These are phyloP conservation scores for Caenorhabditis latens DNA, from an alignment of 1,140 invertebrate genomes.

Conservation along the genomic window DNA sequence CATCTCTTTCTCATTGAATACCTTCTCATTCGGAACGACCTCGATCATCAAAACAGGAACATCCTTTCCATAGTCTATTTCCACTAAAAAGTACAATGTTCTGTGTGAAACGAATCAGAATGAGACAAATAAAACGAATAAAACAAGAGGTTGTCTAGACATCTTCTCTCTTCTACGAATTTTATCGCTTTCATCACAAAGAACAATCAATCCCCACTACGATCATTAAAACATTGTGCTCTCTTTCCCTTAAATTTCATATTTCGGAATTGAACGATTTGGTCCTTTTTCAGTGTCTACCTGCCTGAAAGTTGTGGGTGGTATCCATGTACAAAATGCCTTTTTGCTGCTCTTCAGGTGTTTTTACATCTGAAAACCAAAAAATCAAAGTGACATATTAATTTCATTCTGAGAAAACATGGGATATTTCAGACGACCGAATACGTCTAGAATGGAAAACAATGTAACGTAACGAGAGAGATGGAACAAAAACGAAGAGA, in stretches of 20 bases:
- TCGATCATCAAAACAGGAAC: background rate
- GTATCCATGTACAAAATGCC: background rate
- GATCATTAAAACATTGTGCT: background rate
- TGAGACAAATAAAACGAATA: constrained; percentile 29
- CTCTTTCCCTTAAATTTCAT: background rate
- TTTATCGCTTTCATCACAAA: background rate
- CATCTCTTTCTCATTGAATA: background rate
- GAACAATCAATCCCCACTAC: background rate
- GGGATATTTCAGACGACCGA: no score
- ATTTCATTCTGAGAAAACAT: no score
- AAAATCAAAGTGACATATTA: background rate
- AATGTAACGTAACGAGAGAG: no score
- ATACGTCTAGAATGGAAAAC: no score
- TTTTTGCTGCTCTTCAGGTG: background rate
- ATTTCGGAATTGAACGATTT: background rate
- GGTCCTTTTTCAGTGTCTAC: background rate
- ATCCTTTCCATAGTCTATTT: background rate
- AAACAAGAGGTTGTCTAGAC: constrained; percentile 1
- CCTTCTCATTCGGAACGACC: no score
- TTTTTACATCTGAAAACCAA: background rate
- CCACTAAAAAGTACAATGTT: background rate
- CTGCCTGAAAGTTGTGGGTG: background rate
- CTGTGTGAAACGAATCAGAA: background rate
- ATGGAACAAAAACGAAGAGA: background rate
- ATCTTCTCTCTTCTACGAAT: background rate